Evolutionary conservation across 1,140 invertebrate genomes (phyloP), one percentile per base, ranked within the genome.

Genomic region (Ceratina australensis): DNA sequence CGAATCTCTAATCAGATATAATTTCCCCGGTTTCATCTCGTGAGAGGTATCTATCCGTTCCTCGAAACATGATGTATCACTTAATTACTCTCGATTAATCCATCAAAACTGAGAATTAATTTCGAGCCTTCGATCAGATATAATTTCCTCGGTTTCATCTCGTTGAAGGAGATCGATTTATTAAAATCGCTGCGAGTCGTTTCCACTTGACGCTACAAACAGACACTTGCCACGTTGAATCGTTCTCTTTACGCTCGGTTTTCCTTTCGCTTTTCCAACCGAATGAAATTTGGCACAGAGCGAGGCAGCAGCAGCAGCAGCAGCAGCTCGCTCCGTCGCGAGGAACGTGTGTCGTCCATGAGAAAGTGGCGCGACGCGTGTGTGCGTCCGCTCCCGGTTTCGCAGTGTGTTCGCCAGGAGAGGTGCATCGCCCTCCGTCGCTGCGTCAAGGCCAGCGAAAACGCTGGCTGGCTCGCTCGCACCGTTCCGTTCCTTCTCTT

Each of bases 391-490:
- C 84, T 90, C 87, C 89, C 87, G 87, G 89, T 91, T 88, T 90
- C 83, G 86, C 87, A 87, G 87, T 88, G 88, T 90, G 89, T 90
- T 90, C 88, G 87, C 87, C 87, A 91, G 67, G 82, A 85, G 88
- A 91, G 91, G 91, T 91, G 90, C 90, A 91, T 92, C 91, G 91
- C 91, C 90, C 90, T 92, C 90, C 88, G 90, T 80, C 84, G 90
- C 88, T 91, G 90, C 91, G 90, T 92, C 91, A 92, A 92, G 91
- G 91, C 91, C 91, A 92, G 90, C 90, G 89, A 92, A 92, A 92
- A 92, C 91, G 90, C 88, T 90, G 87, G 89, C 85, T 88, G 86
- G 80, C 81, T 85, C 78, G 69, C 76, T 75, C 68, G 47, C 68
- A 57, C 82, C 86, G 84, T 81, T 79, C 84, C 61, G 52, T 68